Evolutionary conservation across 2,888 invertebrate species (phyloP), one percentile per base, ranked within the genome.

Genomic region (Apamea monoglypha): DNA sequence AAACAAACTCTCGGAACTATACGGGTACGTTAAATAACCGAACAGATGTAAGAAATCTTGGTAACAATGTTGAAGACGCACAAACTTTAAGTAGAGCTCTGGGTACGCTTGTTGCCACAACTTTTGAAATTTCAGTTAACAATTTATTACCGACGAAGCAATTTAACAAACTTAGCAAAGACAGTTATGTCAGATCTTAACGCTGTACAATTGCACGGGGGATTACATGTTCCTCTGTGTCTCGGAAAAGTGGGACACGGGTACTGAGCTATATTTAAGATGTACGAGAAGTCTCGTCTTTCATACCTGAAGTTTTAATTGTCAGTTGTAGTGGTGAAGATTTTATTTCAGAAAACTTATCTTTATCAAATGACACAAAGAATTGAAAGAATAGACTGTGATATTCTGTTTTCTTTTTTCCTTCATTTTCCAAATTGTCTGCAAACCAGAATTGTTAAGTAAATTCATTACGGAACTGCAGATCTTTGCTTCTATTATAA

Each of bases 91-190:
- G 89, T 90, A 87, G 88, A 90, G 90, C 88, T 82, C 71, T 47
- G 90, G 90, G 91, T 88, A 90, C 86, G 89, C 85, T 91, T 91
- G 87, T 86, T 87, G 84, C 80, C 77, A 73, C 84, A 91, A 92
- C 90, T 92, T 92, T 87, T 90, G 91, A 89, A 91, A 91, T 91
- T 91, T 90, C 89, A 86, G 84, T 85, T 75, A 83, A 88, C 90
- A 91, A 91, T 92, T 92, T 92, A 92, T 92, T 91, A 88, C 91
- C 83, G 77, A 78, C 76, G 85, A 85, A 88, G 89, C 83, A 91
- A 90, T 92, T 88, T 86, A 84, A 87, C 86, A 83, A 92, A 92
- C 88, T 92, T 91, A 82, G 74, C 83, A 87, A 89, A 91, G 89
- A 90, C 90, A 88, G 82, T 89, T 87, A 80, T 84, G 82, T 76